Base-by-base conservation (phyloP, 2,888 invertebrate species). In the Sympetrum striolatum region DNA sequence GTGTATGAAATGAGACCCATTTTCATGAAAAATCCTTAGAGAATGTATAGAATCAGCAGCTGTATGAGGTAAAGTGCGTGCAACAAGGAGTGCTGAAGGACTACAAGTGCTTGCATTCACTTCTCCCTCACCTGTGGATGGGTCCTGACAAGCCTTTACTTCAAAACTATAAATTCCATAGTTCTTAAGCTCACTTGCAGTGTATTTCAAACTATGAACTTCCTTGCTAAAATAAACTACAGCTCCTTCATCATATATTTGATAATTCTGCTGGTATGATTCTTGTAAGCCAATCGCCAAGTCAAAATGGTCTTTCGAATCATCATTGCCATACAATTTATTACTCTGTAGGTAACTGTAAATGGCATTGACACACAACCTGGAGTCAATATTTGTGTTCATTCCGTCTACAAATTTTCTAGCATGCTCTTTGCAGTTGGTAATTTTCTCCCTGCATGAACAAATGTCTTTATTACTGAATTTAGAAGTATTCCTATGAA, bases 161-260 rank as follows among this genome's bases (percentile, higher is more conserved):
- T 95, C 39, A n/a, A 82, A 48, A 80, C 0, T n/a, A n/a, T 60
- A 60, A 60, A 60, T 6, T 6, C 60, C 60, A 60, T 15, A 60
- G n/a, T 60, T 60, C n/a, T 60, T 60, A 60, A 60, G 60, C 18
- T n/a, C 60, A 60, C 60, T 60, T 18, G 60, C 18, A 60, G 5
- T 60, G 60, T 60, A 60, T 60, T 18, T 22, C 18, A 60, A n/a
- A 15, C n/a, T 95, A 86, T 97, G 94, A 0, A 95, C 94, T 92
- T 97, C 96, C 80, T 94, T 92, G 0, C 95, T 95, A 92, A 94
- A 96, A 91, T 96, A 96, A 31, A 94, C 93, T 80, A 97, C 93
- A n/a, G 94, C 93, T 0, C 92, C 91, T 6, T 60, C 60, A 18
- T 15, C 18, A 60, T 60, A n/a, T 15, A 60, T 60, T 60, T 60